Conservation (phyloP, 1,140 invertebrate genomes). For the Alviniconcha marisindica region DNA sequence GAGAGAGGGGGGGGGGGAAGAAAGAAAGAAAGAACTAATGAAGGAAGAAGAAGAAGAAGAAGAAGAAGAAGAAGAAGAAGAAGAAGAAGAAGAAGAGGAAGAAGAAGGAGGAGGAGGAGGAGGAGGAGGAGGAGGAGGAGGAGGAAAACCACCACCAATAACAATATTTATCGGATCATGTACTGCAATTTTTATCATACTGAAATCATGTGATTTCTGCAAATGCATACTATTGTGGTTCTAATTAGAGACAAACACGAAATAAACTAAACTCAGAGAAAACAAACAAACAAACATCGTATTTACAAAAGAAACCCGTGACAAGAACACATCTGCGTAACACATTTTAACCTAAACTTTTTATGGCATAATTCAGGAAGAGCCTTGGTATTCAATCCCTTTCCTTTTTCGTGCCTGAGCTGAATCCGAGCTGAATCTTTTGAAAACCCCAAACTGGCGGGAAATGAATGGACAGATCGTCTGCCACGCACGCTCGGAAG, state of each 20-base stretch:
- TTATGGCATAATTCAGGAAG: not conserved
- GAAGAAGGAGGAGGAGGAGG: not conserved
- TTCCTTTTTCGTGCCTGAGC: not conserved
- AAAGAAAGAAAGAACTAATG: not conserved
- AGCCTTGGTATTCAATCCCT: not conserved
- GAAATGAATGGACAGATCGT: not conserved
- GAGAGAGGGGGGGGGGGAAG: conserved; percentile 25
- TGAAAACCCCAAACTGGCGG: not conserved
- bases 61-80: not conserved
- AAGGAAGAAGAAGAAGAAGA: conserved; percentile 4
- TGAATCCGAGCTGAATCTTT: not conserved
- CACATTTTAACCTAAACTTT: not conserved
- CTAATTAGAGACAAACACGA: not conserved
- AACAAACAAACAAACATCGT: not conserved
- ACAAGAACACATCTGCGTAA: not conserved
- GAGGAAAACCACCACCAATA: not conserved
- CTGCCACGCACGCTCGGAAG: not conserved
- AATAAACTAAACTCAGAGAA: not conserved
- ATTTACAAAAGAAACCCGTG: too few species aligned
- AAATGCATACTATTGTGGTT: not conserved
- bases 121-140: not conserved
- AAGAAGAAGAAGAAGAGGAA: conserved; percentile 10
- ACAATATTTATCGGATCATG: not conserved
- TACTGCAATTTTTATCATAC: not conserved
- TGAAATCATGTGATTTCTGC: not conserved